Conservation (phyloP, 2,797 vertebrate species). For the Acanthurus lineatus region DNA sequence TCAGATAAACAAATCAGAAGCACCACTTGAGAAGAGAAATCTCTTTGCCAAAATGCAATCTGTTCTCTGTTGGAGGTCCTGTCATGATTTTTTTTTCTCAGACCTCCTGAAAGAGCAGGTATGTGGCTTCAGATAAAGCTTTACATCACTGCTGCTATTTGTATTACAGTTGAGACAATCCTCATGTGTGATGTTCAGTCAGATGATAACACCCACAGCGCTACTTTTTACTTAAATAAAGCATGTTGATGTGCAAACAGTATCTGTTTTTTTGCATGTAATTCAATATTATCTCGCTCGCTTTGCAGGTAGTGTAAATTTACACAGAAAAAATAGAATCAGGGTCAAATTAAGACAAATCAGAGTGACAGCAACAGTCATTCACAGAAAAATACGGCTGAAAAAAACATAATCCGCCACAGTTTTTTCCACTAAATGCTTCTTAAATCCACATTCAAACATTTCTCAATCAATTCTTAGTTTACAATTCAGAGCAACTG, state of each 20-base stretch:
- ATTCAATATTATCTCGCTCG: conserved; percentile 6
- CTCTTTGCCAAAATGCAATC: not conserved
- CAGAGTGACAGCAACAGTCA: not conserved
- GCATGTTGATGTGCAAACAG: not conserved
- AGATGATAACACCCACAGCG: not conserved
- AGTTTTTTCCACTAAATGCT: conserved; percentile 8
- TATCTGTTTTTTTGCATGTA: not conserved
- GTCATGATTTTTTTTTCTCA: not conserved
- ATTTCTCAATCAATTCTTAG: conserved; percentile 30
- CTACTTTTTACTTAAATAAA: not conserved
- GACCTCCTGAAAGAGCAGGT: not conserved
- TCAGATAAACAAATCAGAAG: conserved; percentile 11
- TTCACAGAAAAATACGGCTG: not conserved
- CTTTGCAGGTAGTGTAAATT: not conserved
- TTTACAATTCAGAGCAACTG: conserved; percentile 39
- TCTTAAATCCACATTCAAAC: conserved; percentile 21
- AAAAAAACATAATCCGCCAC: conserved; percentile 2
- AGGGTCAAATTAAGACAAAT: conserved; percentile 5
- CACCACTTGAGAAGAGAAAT: not conserved
- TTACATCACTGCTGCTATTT: not conserved
- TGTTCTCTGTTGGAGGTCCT: not conserved
- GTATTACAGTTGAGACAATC: not conserved
- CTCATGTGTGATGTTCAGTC: not conserved
- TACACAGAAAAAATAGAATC: not conserved
- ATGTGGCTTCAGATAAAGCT: not conserved